Evolutionary conservation across 2,113 vertebrate species (phyloP).

Genomic region (Siphamia tubifer): DNA sequence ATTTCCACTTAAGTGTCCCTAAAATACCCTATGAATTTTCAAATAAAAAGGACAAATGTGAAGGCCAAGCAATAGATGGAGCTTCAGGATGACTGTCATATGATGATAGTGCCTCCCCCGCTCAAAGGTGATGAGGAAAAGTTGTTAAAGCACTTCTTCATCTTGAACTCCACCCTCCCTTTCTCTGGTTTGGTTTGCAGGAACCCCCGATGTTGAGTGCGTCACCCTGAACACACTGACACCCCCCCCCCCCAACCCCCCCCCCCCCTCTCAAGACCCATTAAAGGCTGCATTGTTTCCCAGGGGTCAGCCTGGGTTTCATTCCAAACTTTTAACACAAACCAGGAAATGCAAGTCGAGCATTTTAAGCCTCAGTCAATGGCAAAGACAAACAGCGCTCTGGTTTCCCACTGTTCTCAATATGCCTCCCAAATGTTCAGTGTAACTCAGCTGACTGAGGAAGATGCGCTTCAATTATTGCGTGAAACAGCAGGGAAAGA

Average conservation of each 20-base stretch:
- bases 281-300: conserved; percentile 92
- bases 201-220: conserved; percentile 22
- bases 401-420: neutral
- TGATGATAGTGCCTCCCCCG: conserved; percentile 79
- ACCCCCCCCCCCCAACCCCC: neutral
- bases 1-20: too few relatives aligned
- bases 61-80: too few relatives aligned
- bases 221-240: neutral
- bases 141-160: conserved; percentile 84
- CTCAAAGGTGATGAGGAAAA: conserved; percentile 72
- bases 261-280: conserved; percentile 78
- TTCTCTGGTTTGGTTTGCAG: conserved; percentile 6
- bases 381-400: conserved; percentile 18
- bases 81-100: too few relatives aligned
- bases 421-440: neutral
- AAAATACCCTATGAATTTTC: too few relatives aligned
- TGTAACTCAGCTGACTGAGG: neutral
- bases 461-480: neutral
- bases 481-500: neutral
- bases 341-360: conserved; percentile 78
- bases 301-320: conserved; percentile 88
- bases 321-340: conserved; percentile 85
- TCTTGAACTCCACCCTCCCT: conserved; percentile 88
- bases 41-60: too few relatives aligned
- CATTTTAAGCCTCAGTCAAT: conserved; percentile 51